Evolutionary conservation across 2,113 vertebrate genomes (phyloP).

Genomic region (Atrichornis clamosus): DNA sequence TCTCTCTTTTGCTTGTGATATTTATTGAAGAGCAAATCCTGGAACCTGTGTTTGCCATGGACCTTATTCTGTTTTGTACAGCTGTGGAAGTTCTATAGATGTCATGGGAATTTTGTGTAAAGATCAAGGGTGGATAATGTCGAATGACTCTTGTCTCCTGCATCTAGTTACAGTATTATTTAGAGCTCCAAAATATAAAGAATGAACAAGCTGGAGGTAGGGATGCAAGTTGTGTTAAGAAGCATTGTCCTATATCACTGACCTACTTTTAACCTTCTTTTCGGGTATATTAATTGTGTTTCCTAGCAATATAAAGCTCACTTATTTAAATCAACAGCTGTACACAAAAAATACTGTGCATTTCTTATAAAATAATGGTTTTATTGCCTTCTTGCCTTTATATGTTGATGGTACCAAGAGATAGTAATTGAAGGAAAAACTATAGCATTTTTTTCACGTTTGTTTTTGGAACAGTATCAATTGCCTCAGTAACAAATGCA

Average conservation of each 20-base stretch:
- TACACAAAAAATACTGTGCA: neutral
- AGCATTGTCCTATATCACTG: neutral
- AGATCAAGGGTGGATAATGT: neutral
- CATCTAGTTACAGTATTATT: neutral
- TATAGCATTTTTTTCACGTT: accelerated
- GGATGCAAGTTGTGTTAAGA: neutral
- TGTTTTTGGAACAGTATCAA: neutral
- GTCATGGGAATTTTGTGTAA: slow-evolving; percentile 29
- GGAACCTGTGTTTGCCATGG: neutral
- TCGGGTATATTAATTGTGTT: neutral
- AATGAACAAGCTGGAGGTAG: neutral
- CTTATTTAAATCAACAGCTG: neutral
- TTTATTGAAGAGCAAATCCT: slow-evolving; percentile 22
- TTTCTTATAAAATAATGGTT: neutral
- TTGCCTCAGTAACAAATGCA: neutral
- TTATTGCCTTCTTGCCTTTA: neutral
- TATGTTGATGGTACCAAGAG: neutral
- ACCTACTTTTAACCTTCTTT: slow-evolving; percentile 29
- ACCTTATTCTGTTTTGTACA: neutral
- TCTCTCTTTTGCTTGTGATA: neutral
- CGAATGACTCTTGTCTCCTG: neutral
- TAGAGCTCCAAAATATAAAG: neutral
- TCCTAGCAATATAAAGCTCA: neutral
- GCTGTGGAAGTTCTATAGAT: neutral
- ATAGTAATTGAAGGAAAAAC: neutral